Conservation (phyloP, 2,888 invertebrate genomes). For the Smittia sp. region DNA sequence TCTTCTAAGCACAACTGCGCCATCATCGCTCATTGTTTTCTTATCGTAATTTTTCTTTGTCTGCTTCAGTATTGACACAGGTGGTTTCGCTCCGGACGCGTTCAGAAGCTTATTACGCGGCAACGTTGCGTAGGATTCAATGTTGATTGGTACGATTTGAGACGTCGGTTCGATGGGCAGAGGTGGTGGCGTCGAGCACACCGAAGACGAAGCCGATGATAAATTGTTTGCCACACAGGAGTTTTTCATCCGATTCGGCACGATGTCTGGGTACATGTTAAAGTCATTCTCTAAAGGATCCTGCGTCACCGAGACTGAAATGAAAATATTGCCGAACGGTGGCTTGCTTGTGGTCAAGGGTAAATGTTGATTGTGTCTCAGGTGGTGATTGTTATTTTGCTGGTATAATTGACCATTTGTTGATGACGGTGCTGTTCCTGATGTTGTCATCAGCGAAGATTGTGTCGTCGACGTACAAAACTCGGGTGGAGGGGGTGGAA, state of each 20-base stretch:
- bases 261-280: conserved; percentile 75
- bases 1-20: conserved; percentile 32
- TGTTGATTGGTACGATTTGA: conserved; percentile 48
- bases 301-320: conserved; percentile 75
- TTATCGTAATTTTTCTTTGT: conserved; percentile 46
- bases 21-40: conserved; percentile 39
- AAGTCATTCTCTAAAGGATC: conserved; percentile 62
- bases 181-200: neutral
- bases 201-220: conserved; percentile 50
- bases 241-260: conserved; percentile 57
- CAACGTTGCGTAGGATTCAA: conserved; percentile 55
- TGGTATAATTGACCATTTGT: conserved; percentile 40
- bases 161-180: conserved; percentile 46
- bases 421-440: conserved; percentile 1
- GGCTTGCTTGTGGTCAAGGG: conserved; percentile 28
- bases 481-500: conserved; percentile 61
- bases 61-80: conserved; percentile 53
- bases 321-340: conserved; percentile 74
- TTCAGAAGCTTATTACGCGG: conserved; percentile 51
- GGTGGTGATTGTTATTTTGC: conserved; percentile 28
- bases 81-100: conserved; percentile 43
- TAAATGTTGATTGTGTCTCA: conserved; percentile 24
- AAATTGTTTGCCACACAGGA: conserved; percentile 45
- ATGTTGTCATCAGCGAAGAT: conserved; percentile 15
- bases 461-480: conserved; percentile 54